These are phyloP conservation scores for Rutilus rutilus DNA, from an alignment of 2,113 vertebrate genomes.

Conservation along the genomic window DNA sequence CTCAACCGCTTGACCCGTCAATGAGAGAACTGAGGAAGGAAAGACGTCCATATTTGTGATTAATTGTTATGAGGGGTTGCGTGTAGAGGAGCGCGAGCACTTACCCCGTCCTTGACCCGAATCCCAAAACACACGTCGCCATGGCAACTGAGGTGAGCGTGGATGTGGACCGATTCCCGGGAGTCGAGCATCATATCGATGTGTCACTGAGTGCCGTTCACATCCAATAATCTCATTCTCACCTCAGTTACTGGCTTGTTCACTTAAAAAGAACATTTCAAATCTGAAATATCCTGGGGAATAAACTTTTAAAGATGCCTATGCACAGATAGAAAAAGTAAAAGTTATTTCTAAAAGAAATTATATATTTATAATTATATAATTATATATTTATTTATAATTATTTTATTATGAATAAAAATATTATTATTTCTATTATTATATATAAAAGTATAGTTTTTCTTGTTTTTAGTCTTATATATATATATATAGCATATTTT, in stretches of 20 bases:
- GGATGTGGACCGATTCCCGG: not conserved
- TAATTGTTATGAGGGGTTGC: not conserved
- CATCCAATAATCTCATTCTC: constrained; percentile 6
- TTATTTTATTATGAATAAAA: too few relatives aligned
- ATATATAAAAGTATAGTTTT: too few relatives aligned
- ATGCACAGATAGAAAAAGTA: not conserved
- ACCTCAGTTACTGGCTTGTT: not conserved
- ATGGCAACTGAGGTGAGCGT: constrained; percentile 33
- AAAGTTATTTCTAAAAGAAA: too few relatives aligned
- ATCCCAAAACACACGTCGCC: constrained; percentile 27
- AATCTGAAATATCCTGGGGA: not conserved
- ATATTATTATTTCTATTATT: too few relatives aligned
- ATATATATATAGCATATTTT: too few relatives aligned
- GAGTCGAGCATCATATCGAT: not conserved
- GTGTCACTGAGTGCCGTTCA: constrained; percentile 4
- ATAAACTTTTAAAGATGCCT: not conserved
- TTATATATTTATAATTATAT: too few relatives aligned
- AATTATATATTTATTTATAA: too few relatives aligned
- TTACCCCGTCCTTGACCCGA: constrained; percentile 46
- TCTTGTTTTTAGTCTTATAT: too few relatives aligned
- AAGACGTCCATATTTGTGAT: not conserved
- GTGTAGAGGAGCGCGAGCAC: constrained; percentile 8
- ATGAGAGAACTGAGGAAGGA: not conserved
- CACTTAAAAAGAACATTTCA: not conserved
- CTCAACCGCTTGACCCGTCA: not conserved